Evolutionary conservation across 2,113 vertebrate species (phyloP), one percentile per base, ranked within the genome.

Genomic region (Jaculus jaculus): DNA sequence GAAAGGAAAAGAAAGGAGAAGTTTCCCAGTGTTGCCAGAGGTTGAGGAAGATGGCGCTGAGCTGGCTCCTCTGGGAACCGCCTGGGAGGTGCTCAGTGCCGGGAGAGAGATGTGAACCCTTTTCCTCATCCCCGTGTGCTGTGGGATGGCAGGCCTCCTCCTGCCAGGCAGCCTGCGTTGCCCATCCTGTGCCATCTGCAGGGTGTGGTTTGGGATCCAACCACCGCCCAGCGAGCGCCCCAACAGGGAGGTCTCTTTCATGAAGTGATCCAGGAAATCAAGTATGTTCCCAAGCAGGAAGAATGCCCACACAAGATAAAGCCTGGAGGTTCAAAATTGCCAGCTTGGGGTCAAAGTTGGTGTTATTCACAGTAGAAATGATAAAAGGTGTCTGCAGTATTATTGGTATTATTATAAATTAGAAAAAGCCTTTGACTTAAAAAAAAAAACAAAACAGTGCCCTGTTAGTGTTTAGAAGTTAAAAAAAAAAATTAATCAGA

Each of bases 181-280:
- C n/a, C 75, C 93, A 92, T 92, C 88, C 79, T 83, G 66, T 90
- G 94, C 97, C 97, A 94, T 95, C 87, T 87, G 89, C 28, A 96
- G 97, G 95, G 74, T 71, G 81, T 92, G 95, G 94, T 24, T 69
- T 4, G 0, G 74, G 69, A 94, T 91, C 74, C 51, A 28, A 30
- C 0, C 0, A 81, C 39, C 95, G 96, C 95, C 96, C 26, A n/a
- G 37, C 74, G 37, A n/a, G 37, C 74, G 37, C 73, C 73, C 2
- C 1, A 89, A 17, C 61, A 86, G 47, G 7, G 61, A 96, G 79
- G 42, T 69, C 32, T 87, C 96, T 97, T 97, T 96, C 37, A 97
- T 96, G 94, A 94, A 86, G 84, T 96, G 96, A 93, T 90, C 88
- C 95, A 97, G 97, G 97, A 98, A 98, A 97, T 97, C 81, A 96